A percentile compares a stretch with the other conserved stretches of the same genome.
These are phyloP conservation scores for Helostoma temminkii DNA, from an alignment of 2,797 vertebrate species.

Conservation along the genomic window DNA sequence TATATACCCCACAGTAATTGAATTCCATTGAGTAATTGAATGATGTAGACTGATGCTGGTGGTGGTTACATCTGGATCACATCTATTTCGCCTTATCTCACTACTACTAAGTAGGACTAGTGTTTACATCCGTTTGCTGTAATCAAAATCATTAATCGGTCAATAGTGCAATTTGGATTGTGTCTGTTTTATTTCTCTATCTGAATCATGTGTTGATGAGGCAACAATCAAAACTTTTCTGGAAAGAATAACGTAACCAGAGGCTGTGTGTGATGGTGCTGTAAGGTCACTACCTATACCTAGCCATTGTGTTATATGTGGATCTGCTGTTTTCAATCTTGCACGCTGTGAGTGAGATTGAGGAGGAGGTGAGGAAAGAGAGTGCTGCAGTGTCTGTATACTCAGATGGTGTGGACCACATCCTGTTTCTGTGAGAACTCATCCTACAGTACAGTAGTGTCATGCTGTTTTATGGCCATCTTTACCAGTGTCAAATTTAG, in stretches of 20 bases:
- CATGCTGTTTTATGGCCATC: conserved; percentile 23
- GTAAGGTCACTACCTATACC: conserved; percentile 35
- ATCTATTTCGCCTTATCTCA: neutral
- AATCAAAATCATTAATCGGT: neutral
- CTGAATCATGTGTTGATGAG: conserved; percentile 6
- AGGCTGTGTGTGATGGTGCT: conserved; percentile 16
- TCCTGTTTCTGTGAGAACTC: conserved; percentile 24
- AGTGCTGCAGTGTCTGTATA: conserved; percentile 18
- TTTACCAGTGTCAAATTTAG: conserved; percentile 30
- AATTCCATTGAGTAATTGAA: conserved; percentile 7
- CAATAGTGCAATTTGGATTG: conserved; percentile 17
- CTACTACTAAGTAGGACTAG: conserved; percentile 6
- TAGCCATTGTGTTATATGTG: conserved; percentile 23
- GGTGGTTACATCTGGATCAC: conserved; percentile 3
- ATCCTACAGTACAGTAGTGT: neutral
- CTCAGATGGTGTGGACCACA: conserved; percentile 16
- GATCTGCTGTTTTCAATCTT: conserved; percentile 39
- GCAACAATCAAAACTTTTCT: conserved; percentile 22
- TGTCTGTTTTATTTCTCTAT: conserved; percentile 20
- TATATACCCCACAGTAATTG: neutral
- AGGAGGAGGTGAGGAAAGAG: conserved; percentile 41
- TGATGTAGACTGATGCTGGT: neutral
- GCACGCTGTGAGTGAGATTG: conserved; percentile 62
- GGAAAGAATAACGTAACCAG: conserved; percentile 28
- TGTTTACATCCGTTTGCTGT: neutral